phyloP scores from a whole-genome alignment of 2,797 vertebrate species.

The Cryptoblepharus egeriae region DNA sequence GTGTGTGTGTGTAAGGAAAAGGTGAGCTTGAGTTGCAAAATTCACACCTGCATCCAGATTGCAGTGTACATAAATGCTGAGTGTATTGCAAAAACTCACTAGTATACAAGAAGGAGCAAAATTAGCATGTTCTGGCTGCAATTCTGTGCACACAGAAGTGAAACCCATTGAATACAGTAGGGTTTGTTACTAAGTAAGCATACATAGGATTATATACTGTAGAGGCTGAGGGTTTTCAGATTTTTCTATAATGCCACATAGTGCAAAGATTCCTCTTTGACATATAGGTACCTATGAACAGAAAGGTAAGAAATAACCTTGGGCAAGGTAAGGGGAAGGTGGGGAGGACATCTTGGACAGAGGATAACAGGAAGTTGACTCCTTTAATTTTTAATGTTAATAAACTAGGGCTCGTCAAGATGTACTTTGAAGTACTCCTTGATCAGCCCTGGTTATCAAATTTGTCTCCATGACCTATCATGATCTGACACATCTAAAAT shows the following conservation, averaged over 20 bases:
- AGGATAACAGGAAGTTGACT: not conserved
- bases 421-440: too few relatives aligned
- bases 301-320: not conserved
- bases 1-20: slow-evolving; percentile 10
- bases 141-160: too few relatives aligned
- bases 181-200: too few relatives aligned
- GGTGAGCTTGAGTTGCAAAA: slow-evolving; percentile 38
- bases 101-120: slow-evolving; percentile 25
- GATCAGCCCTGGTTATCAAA: not conserved
- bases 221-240: not conserved
- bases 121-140: not conserved
- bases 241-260: not conserved
- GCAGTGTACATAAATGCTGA: slow-evolving; percentile 47
- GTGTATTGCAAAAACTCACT: slow-evolving; percentile 46
- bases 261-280: too few relatives aligned
- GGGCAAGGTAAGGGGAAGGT: not conserved
- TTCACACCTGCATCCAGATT: slow-evolving; percentile 36
- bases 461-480: not conserved
- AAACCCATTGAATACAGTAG: too few relatives aligned
- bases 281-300: not conserved
- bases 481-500: not conserved
- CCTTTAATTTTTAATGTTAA: not conserved
- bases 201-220: too few relatives aligned
- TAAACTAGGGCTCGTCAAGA: not conserved
- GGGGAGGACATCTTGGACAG: not conserved